Percentiles rank a stretch among this genome's conserved stretches.
These are phyloP conservation scores for Gymnosoma rotundatum DNA, from an alignment of 2,888 invertebrate genomes.

Conservation along the genomic window DNA sequence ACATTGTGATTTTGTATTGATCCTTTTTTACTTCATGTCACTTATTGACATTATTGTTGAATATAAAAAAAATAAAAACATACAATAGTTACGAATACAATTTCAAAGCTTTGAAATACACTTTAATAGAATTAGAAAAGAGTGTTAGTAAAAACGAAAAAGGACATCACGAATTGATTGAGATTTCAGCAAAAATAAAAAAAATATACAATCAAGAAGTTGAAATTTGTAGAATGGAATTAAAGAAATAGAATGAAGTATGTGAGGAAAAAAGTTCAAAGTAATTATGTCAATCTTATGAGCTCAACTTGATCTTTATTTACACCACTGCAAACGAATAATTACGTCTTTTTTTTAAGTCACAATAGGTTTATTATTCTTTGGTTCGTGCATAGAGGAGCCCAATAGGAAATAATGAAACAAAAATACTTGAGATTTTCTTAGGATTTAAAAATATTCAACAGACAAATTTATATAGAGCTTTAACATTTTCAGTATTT, in stretches of 20 bases:
- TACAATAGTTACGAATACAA: conserved; percentile 4
- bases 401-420: too few species aligned
- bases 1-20: conserved; percentile 59
- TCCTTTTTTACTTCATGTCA: conserved; percentile 44
- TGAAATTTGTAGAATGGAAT: not conserved
- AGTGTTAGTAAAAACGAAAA: not conserved
- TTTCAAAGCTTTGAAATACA: not conserved
- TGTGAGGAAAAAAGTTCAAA: not conserved
- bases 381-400: too few species aligned
- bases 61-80: not conserved
- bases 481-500: too few species aligned
- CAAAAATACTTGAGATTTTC: too few species aligned
- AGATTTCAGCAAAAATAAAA: conserved; percentile 14
- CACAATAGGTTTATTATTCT: too few species aligned
- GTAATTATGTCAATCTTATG: not conserved
- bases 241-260: not conserved
- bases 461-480: too few species aligned
- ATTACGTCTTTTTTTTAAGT: too few species aligned
- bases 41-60: conserved; percentile 43
- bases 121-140: conserved; percentile 13
- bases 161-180: not conserved
- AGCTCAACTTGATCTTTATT: not conserved
- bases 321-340: too few species aligned
- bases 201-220: not conserved
- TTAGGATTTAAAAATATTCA: too few species aligned